phyloP scores from a whole-genome alignment of 2,888 invertebrate genomes.

The Agrochola macilenta region DNA sequence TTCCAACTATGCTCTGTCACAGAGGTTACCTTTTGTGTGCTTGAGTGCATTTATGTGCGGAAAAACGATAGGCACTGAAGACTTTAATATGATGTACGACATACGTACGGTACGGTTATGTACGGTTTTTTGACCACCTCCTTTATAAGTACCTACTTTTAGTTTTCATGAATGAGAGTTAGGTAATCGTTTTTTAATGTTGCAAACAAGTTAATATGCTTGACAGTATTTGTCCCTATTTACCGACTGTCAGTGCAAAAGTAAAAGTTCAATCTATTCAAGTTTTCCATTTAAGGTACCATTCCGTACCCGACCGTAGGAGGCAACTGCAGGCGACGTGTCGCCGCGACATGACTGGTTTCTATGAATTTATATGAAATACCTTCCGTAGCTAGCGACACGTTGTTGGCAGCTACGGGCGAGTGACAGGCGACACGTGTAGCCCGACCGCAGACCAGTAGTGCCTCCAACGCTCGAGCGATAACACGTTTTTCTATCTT shows the following conservation, averaged over 20 bases:
- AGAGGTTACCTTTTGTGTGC: slow-evolving; percentile 32
- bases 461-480: too few species aligned
- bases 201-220: not conserved
- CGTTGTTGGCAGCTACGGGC: too few species aligned
- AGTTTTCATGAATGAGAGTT: not conserved
- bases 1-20: slow-evolving; percentile 32
- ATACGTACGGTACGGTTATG: too few species aligned
- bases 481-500: too few species aligned
- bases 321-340: too few species aligned
- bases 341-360: too few species aligned
- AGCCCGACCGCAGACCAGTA: too few species aligned
- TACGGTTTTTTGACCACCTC: not conserved
- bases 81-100: not conserved
- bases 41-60: slow-evolving; percentile 7
- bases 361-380: too few species aligned
- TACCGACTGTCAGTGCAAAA: not conserved
- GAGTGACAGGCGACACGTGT: too few species aligned
- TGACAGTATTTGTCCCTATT: too few species aligned
- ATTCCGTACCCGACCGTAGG: too few species aligned
- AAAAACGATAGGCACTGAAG: not conserved
- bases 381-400: too few species aligned
- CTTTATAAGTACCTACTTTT: not conserved
- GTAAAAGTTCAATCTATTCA: not conserved
- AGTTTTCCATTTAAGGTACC: not conserved
- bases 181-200: not conserved